Conservation (phyloP, 2,888 invertebrate genomes). For the Apeira syringaria region DNA sequence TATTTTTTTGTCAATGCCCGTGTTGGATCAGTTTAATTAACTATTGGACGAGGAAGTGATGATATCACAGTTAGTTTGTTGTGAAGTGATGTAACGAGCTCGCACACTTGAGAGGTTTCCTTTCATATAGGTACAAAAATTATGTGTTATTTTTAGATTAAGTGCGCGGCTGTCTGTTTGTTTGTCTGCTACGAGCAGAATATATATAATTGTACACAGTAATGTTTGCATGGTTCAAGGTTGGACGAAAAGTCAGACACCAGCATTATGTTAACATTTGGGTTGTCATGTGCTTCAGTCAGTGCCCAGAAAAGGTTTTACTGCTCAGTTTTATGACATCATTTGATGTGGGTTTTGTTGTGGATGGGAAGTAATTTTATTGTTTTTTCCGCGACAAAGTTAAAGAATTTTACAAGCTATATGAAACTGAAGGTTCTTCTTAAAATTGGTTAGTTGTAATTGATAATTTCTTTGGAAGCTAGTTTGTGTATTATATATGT, state of each 20-base stretch:
- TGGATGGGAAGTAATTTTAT: background rate
- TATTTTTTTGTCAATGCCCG: constrained; percentile 30
- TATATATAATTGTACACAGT: constrained; percentile 10
- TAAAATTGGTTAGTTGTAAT: background rate
- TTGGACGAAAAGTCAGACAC: constrained; percentile 20
- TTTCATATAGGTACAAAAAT: constrained; percentile 28
- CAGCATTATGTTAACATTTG: background rate
- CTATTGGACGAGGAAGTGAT: constrained; percentile 59
- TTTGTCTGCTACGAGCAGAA: constrained; percentile 49
- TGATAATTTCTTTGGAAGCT: too few species aligned
- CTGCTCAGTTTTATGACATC: background rate
- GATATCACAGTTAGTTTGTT: constrained; percentile 67
- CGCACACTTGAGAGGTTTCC: constrained; percentile 18
- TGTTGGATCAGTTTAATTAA: constrained; percentile 45
- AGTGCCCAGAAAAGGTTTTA: background rate
- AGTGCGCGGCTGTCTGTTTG: constrained; percentile 53
- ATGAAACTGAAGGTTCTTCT: background rate
- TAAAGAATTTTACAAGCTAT: background rate
- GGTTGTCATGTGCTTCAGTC: constrained; percentile 5
- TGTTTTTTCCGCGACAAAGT: background rate
- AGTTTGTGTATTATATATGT: too few species aligned
- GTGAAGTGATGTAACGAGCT: constrained; percentile 37
- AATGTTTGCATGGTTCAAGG: constrained; percentile 26
- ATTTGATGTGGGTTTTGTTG: background rate
- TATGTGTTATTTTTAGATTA: constrained; percentile 70